A percentile compares a stretch with the other conserved stretches of the same genome.
Evolutionary conservation across 2,113 vertebrate species (phyloP).

Genomic region (Hiodon alosoides): DNA sequence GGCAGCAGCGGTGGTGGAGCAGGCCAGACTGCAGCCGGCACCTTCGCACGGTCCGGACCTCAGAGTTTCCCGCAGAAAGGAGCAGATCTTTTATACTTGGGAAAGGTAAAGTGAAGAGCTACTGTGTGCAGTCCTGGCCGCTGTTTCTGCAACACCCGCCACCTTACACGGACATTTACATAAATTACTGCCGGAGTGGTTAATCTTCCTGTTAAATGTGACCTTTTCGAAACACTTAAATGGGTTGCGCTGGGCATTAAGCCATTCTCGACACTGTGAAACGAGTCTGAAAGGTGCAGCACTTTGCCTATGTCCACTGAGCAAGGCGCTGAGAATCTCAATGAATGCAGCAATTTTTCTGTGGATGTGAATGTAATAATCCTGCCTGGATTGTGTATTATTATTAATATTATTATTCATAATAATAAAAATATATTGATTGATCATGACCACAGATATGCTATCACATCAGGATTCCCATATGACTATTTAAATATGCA

Average conservation of each 20-base stretch:
- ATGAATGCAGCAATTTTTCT: too few relatives aligned
- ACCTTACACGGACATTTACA: constrained; percentile 23
- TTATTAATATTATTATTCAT: too few relatives aligned
- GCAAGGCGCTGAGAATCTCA: background rate
- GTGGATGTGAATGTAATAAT: too few relatives aligned
- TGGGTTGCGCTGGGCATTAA: constrained; percentile 17
- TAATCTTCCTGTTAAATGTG: constrained; percentile 26
- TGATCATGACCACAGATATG: too few relatives aligned
- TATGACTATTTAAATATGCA: too few relatives aligned
- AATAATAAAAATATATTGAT: too few relatives aligned
- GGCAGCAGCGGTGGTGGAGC: too few relatives aligned
- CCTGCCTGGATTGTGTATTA: too few relatives aligned
- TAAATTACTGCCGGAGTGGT: constrained; percentile 19
- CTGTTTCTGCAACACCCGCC: constrained; percentile 1
- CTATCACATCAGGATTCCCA: too few relatives aligned
- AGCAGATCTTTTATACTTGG: background rate
- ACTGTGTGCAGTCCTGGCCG: background rate
- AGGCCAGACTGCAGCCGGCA: too few relatives aligned
- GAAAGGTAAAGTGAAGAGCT: background rate
- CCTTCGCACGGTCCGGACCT: too few relatives aligned
- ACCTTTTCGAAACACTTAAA: constrained; percentile 27
- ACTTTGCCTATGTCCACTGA: background rate
- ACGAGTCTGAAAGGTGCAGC: constrained; percentile 11
- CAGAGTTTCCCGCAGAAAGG: too few relatives aligned
- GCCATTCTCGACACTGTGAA: constrained; percentile 7